A percentile compares a stretch with the other conserved stretches of the same genome.
phyloP scores from a whole-genome alignment of 2,888 invertebrate genomes.

The Nomada fabriciana region DNA sequence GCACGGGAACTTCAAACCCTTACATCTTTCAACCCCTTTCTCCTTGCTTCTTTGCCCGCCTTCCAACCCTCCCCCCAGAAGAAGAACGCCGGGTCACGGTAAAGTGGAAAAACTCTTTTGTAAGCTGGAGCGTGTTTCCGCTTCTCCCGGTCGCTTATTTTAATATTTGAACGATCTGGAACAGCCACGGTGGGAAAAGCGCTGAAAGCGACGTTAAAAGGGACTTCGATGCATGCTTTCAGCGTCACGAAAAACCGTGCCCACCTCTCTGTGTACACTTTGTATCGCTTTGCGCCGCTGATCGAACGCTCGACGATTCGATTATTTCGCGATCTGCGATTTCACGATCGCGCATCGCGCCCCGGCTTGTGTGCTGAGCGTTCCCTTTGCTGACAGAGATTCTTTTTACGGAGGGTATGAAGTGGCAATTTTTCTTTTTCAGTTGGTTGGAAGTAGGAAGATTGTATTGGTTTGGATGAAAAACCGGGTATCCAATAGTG shows the following conservation, averaged over 20 bases:
- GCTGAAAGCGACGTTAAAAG: conserved; percentile 78
- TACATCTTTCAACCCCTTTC: conserved; percentile 66
- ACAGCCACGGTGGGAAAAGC: conserved; percentile 69
- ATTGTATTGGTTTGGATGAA: neutral
- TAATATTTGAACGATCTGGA: conserved; percentile 75
- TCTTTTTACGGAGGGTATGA: neutral
- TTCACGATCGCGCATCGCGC: conserved; percentile 22
- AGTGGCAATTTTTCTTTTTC: neutral
- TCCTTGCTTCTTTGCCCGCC: conserved; percentile 6
- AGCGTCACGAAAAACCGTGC: conserved; percentile 29
- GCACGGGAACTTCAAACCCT: conserved; percentile 32
- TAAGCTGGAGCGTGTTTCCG: conserved; percentile 77
- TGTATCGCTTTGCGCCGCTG: conserved; percentile 23
- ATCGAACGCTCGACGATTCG: conserved; percentile 43
- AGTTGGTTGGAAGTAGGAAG: neutral
- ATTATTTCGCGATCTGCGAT: conserved; percentile 34
- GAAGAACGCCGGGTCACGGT: conserved; percentile 50
- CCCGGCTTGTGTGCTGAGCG: neutral
- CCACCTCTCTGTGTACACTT: neutral
- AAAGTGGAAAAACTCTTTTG: conserved; percentile 80
- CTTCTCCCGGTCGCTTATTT: conserved; percentile 76
- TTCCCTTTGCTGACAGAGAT: neutral
- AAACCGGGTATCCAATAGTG: neutral
- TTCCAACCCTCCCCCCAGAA: conserved; percentile 17
- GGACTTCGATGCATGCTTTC: conserved; percentile 69